Conservation (phyloP, 2,113 vertebrate genomes). For the Trochalopteron elliotii region DNA sequence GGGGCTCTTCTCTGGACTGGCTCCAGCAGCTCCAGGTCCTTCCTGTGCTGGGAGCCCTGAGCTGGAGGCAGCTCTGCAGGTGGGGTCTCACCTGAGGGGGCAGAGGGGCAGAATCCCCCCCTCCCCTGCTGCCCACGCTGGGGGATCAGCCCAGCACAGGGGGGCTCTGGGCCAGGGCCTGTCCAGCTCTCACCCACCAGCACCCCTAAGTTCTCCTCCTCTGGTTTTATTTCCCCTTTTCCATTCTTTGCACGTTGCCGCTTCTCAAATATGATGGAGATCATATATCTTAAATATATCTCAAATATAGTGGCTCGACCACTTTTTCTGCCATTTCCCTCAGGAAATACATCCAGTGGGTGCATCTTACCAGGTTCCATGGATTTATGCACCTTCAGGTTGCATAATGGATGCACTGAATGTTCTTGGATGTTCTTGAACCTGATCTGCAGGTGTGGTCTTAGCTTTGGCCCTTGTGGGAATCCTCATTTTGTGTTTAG, state of each 20-base stretch:
- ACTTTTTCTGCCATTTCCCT: background rate
- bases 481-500: background rate
- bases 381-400: background rate
- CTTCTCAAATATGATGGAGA: background rate
- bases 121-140: background rate
- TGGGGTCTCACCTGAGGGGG: background rate
- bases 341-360: background rate
- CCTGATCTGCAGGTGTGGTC: background rate
- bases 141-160: background rate
- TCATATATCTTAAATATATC: no score
- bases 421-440: background rate
- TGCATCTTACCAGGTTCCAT: background rate
- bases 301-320: fast-evolving
- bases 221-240: background rate
- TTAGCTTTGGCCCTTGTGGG: background rate
- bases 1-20: background rate
- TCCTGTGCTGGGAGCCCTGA: background rate
- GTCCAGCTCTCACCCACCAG: background rate
- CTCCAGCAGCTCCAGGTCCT: background rate
- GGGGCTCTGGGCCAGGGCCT: background rate
- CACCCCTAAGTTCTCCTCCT: no score
- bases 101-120: background rate
- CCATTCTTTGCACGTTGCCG: background rate
- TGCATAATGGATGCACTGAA: no score
- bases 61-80: background rate